phyloP scores from a whole-genome alignment of 2,113 vertebrate species.

The Ciconia boyciana region DNA sequence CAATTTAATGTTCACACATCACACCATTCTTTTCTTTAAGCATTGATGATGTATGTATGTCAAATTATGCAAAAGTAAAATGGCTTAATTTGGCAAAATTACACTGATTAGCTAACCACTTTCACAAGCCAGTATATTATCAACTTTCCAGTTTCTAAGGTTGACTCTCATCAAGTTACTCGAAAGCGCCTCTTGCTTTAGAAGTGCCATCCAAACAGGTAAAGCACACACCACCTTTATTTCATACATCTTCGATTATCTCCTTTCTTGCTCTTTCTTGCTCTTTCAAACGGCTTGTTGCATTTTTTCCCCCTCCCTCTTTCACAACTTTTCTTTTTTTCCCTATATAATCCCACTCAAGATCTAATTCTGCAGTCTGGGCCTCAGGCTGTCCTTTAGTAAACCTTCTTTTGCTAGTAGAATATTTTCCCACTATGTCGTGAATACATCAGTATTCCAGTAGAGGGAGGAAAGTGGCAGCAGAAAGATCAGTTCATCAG shows the following conservation, averaged over 20 bases:
- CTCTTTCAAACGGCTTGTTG: neutral
- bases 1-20: neutral
- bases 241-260: neutral
- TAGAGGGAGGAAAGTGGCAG: slow-evolving; percentile 54
- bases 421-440: neutral
- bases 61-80: neutral
- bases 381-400: neutral
- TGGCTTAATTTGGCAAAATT: neutral
- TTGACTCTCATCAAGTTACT: neutral
- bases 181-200: neutral
- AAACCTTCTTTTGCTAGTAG: slow-evolving; percentile 8
- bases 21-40: neutral
- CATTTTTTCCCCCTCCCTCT: neutral
- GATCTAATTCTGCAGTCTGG: neutral
- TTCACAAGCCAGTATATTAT: neutral
- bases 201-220: neutral
- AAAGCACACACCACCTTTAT: neutral
- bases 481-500: slow-evolving; percentile 43
- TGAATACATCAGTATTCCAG: slow-evolving; percentile 45
- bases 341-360: neutral
- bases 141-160: neutral
- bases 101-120: neutral
- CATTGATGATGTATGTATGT: neutral
- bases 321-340: neutral
- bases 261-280: neutral